Conservation (phyloP, 2,113 vertebrate genomes). For the Psilopsiagon aurifrons region DNA sequence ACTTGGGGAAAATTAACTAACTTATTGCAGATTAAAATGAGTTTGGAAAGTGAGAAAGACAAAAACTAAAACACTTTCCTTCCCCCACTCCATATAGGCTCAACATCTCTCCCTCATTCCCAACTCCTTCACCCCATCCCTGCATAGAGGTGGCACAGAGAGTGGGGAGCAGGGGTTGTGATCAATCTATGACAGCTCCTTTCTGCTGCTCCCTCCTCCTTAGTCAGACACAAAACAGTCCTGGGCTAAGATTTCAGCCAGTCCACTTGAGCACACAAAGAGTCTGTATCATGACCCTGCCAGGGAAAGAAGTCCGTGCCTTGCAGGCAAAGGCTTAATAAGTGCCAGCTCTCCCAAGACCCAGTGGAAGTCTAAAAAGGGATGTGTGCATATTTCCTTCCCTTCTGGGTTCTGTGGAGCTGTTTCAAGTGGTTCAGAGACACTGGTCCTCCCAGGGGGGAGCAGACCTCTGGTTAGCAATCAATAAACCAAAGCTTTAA, state of each 20-base stretch:
- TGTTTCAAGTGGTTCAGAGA: neutral
- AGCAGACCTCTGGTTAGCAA: conserved; percentile 29
- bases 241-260: neutral
- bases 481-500: conserved; percentile 63
- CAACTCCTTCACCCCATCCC: neutral
- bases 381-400: neutral
- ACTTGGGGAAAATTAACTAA: neutral
- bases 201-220: neutral
- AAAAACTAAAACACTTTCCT: neutral
- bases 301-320: fast-evolving
- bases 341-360: neutral
- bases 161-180: neutral
- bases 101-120: neutral
- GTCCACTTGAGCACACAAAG: neutral
- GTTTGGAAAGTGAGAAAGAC: neutral
- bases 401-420: neutral
- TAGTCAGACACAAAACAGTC: fast-evolving
- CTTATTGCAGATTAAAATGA: neutral
- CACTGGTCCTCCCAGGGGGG: neutral
- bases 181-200: neutral
- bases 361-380: neutral
- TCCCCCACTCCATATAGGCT: fast-evolving
- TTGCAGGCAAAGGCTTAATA: neutral
- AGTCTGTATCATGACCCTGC: neutral
- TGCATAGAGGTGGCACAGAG: fast-evolving